Percentiles rank a stretch among this genome's conserved stretches.
phyloP scores from a whole-genome alignment of 2,888 invertebrate genomes.

The Lycaena phlaeas region DNA sequence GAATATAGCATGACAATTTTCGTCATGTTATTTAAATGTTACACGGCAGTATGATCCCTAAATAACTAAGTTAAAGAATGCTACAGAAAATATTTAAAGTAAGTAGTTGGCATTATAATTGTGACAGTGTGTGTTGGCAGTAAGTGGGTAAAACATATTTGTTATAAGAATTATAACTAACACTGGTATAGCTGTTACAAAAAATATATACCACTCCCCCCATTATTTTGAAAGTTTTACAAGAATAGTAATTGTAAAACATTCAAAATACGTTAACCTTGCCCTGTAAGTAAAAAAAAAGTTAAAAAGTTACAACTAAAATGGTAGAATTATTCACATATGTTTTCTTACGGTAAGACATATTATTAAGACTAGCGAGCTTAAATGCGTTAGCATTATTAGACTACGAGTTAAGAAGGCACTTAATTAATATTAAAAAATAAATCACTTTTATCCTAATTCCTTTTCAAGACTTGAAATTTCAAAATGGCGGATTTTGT shows the following conservation, averaged over 20 bases:
- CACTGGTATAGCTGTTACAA: too few relatives aligned
- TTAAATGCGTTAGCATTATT: constrained; percentile 35
- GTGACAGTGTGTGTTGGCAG: background rate
- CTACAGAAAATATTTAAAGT: background rate
- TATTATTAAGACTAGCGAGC: constrained; percentile 55
- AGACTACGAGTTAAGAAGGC: constrained; percentile 34
- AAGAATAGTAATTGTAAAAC: background rate
- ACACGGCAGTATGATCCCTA: background rate
- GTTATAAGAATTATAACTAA: too few relatives aligned
- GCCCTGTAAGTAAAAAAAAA: background rate
- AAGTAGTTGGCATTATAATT: background rate
- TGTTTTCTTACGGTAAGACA: constrained; percentile 14
- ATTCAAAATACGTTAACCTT: background rate
- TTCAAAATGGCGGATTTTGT: background rate
- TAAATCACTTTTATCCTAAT: constrained; percentile 28
- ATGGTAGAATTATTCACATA: constrained; percentile 13
- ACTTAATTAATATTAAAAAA: constrained; percentile 32
- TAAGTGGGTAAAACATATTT: too few relatives aligned
- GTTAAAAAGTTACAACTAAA: constrained; percentile 5
- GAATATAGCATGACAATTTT: too few relatives aligned
- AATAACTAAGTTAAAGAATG: too few relatives aligned
- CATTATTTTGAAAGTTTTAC: background rate
- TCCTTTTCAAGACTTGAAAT: background rate
- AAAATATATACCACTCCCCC: background rate
- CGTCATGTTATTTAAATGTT: background rate